Conservation (phyloP, 1,140 invertebrate genomes). For the Leptonema lineaticorne region DNA sequence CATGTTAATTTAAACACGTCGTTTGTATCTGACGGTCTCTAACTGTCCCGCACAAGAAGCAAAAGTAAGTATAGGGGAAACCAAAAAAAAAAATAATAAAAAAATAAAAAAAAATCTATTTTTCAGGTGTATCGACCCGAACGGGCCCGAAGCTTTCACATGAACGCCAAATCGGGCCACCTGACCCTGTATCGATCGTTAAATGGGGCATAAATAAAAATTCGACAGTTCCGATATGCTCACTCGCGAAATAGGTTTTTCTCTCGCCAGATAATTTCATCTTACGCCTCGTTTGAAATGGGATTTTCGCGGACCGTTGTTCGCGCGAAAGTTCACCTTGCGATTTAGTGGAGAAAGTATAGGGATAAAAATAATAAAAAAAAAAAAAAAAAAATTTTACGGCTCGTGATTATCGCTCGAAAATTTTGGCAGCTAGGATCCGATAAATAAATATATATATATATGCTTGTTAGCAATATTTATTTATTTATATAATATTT, state of each 20-base stretch:
- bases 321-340: background rate
- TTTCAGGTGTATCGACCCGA: conserved; percentile 6
- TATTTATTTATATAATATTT: no score
- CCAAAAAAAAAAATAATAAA: background rate
- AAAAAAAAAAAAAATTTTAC: no score
- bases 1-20: no score
- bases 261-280: background rate
- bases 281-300: background rate
- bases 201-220: conserved; percentile 17
- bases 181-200: background rate
- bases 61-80: background rate
- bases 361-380: no score
- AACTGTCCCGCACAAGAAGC: no score
- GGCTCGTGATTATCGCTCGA: no score
- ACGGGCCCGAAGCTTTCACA: background rate
- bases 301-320: background rate
- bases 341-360: no score
- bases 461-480: no score
- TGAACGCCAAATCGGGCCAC: background rate
- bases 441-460: no score
- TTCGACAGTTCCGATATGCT: conserved; percentile 12
- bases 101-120: conserved; percentile 8
- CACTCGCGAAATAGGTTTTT: conserved; percentile 8
- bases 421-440: no score
- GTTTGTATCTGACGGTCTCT: no score